Conservation (phyloP, 2,113 vertebrate species). For the Xyrauchen texanus region DNA sequence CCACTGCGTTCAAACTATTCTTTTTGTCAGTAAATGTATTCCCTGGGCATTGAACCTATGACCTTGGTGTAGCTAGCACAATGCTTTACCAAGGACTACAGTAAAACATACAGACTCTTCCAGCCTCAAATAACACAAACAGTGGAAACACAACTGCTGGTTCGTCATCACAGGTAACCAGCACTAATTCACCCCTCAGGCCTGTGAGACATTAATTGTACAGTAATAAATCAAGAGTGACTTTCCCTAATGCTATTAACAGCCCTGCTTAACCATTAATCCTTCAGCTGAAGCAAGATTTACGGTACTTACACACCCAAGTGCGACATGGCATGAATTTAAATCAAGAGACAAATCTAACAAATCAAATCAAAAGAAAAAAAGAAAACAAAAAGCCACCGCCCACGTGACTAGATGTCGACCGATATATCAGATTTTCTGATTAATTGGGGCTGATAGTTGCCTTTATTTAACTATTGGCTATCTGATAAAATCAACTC, state of each 20-base stretch:
- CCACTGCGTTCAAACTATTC: no score
- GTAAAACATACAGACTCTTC: not conserved
- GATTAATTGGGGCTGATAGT: no score
- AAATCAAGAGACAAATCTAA: not conserved
- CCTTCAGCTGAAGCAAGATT: not conserved
- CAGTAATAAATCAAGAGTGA: slow-evolving; percentile 24
- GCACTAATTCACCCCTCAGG: slow-evolving; percentile 21
- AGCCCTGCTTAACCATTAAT: slow-evolving; percentile 15
- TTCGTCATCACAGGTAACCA: not conserved
- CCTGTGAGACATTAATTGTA: not conserved
- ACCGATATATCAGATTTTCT: no score
- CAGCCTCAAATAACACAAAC: not conserved
- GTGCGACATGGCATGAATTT: not conserved
- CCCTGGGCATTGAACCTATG: no score
- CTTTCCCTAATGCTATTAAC: slow-evolving; percentile 48
- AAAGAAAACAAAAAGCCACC: not conserved
- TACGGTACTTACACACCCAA: not conserved
- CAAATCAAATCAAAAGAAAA: not conserved
- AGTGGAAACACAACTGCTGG: slow-evolving; percentile 43
- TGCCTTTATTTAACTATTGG: no score
- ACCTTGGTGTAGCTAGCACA: no score
- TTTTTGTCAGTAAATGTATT: no score
- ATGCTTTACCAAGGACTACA: not conserved
- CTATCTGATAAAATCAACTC: no score
- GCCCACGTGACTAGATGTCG: not conserved